Conservation (phyloP, 1,140 invertebrate species). For the Drosophila hydei region DNA sequence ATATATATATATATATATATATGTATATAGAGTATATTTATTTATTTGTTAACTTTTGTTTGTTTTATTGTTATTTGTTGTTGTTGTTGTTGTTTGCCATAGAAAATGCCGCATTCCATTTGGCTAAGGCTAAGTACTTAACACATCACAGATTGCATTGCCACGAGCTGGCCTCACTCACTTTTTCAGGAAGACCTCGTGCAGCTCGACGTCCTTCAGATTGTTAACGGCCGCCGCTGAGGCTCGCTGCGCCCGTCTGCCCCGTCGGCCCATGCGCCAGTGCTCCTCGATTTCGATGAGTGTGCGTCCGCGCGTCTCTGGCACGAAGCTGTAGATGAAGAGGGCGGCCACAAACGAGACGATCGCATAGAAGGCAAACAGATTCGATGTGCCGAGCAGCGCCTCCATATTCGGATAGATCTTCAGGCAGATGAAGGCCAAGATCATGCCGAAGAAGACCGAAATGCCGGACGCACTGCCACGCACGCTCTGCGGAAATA, state of each 20-base stretch:
- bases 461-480: conserved; percentile 88
- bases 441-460: conserved; percentile 88
- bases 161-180: conserved; percentile 15
- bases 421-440: conserved; percentile 90
- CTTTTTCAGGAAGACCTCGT: conserved; percentile 68
- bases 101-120: conserved; percentile 54
- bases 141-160: conserved; percentile 76
- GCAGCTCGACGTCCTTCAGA: conserved; percentile 67
- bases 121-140: conserved; percentile 73
- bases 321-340: conserved; percentile 88
- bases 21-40: conserved; percentile 19
- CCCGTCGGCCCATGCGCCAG: conserved; percentile 83
- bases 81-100: conserved; percentile 45
- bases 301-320: conserved; percentile 92
- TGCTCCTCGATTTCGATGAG: conserved; percentile 89
- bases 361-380: conserved; percentile 90
- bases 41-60: conserved; percentile 38
- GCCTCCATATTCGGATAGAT: conserved; percentile 88
- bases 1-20: background rate
- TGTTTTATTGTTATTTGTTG: conserved; percentile 23
- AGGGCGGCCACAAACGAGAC: conserved; percentile 88
- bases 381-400: conserved; percentile 86
- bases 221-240: conserved; percentile 41
- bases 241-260: conserved; percentile 30
- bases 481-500: conserved; percentile 88